phyloP scores from a whole-genome alignment of 2,888 invertebrate species.

The Teleogryllus oceanicus region DNA sequence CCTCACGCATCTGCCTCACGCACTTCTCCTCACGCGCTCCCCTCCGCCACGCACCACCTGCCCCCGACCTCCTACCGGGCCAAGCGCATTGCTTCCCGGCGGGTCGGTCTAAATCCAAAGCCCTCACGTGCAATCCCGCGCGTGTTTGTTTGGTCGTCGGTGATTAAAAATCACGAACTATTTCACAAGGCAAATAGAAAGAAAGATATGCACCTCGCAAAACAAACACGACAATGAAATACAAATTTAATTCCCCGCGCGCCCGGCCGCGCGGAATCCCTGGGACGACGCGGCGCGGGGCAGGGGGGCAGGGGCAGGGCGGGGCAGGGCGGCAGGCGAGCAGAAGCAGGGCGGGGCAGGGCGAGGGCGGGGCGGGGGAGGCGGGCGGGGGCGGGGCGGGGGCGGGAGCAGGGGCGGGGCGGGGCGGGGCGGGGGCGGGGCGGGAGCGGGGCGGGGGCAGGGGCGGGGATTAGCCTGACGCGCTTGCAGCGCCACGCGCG shows the following conservation, averaged over 20 bases:
- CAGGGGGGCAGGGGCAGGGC: background rate
- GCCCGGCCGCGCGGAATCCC: background rate
- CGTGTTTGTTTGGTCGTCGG: background rate
- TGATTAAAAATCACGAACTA: background rate
- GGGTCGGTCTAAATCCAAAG: background rate
- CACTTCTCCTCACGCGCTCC: too few relatives aligned
- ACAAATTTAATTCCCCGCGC: constrained; percentile 6
- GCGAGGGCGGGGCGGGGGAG: too few relatives aligned
- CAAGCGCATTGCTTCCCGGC: too few relatives aligned
- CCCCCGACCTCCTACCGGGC: too few relatives aligned
- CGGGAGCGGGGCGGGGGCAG: background rate
- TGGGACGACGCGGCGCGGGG: background rate
- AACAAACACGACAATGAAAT: constrained; percentile 18
- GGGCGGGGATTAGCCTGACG: background rate
- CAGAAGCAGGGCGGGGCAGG: background rate
- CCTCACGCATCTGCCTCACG: too few relatives aligned
- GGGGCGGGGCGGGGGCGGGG: background rate
- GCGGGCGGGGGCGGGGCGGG: too few relatives aligned
- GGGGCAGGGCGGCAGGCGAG: too few relatives aligned
- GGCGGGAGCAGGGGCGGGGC: background rate
- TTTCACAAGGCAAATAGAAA: background rate
- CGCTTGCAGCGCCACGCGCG: background rate
- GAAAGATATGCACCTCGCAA: background rate
- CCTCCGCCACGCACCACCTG: too few relatives aligned
- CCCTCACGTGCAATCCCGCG: background rate